These are phyloP conservation scores for Euura saliciscinereae DNA, from an alignment of 1,140 invertebrate genomes.

Conservation along the genomic window DNA sequence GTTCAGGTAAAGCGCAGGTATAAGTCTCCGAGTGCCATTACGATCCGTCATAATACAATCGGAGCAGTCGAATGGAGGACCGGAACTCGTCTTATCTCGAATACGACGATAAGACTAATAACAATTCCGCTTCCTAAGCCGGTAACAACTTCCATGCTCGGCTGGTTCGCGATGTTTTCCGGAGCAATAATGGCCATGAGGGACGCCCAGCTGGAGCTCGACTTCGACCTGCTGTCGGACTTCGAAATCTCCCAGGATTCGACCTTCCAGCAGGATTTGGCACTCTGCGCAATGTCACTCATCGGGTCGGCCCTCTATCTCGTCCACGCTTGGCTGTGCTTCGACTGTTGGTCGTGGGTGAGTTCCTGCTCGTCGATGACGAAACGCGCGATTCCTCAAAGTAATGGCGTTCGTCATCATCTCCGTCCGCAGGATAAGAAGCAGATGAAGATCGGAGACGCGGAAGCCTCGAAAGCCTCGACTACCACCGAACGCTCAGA, in stretches of 20 bases:
- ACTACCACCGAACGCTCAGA: too few relatives aligned
- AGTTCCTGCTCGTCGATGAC: background rate
- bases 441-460: background rate
- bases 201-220: conserved; percentile 47
- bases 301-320: conserved; percentile 46
- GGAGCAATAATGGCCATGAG: conserved; percentile 47
- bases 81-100: too few relatives aligned
- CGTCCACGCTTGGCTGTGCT: conserved; percentile 47
- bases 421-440: background rate
- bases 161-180: conserved; percentile 38
- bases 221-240: conserved; percentile 44
- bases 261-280: conserved; percentile 52
- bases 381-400: background rate
- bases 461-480: background rate
- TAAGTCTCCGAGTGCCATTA: too few relatives aligned
- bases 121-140: background rate
- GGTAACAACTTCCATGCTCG: conserved; percentile 14
- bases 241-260: conserved; percentile 47
- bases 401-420: background rate
- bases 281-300: conserved; percentile 49
- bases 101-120: too few relatives aligned
- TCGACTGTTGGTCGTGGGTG: conserved; percentile 45
- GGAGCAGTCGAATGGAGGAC: too few relatives aligned
- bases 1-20: background rate
- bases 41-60: too few relatives aligned